Base-by-base conservation (phyloP, 2,113 vertebrate species). In the Orthochromis malagaraziensis region DNA sequence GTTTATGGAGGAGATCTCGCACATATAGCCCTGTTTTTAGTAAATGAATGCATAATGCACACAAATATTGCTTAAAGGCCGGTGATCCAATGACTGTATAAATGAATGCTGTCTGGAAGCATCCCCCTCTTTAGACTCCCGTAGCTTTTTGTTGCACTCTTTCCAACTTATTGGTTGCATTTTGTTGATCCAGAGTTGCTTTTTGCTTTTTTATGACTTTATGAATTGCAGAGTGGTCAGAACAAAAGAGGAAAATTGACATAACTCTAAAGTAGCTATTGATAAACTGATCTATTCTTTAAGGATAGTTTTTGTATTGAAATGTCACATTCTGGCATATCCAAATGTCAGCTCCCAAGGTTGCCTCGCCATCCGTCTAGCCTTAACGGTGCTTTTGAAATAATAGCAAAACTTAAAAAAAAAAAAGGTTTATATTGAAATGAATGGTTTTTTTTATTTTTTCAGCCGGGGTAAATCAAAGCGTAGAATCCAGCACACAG, bases 301-400 rank as follows among this genome's bases (percentile, higher is more conserved):
- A 96, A 94, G 92, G 89, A 92, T 90, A 91, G 75, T 83, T 93
- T 96, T 95, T 95, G 91, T 94, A 92, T 94, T 91, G 88, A 95
- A 96, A 96, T 96, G 95, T 95, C 95, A 96, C 91, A 94, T 95
- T 91, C 86, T 95, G 92, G 92, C 95, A 96, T 96, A 94, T 94
- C 91, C 93, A 97, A 96, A 96, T 97, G 95, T 94, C 95, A 96
- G 82, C 92, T 95, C 94, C 95, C 95, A 94, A 92, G 94, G 94
- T 96, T 93, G 92, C 89, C 89, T 82, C 85, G 60, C 87, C 93
- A 91, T 91, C 88, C 92, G 88, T 83, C 81, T 83, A 90, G 87
- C 90, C 82, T 94, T 92, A 93, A 88, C 4, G 8, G 35, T 63
- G 83, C 90, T 94, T 96, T 94, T 91, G 84, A 93, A 94, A 93